These are phyloP conservation scores for Platorchestia sp. DNA, from an alignment of 1,140 invertebrate genomes.

Conservation along the genomic window DNA sequence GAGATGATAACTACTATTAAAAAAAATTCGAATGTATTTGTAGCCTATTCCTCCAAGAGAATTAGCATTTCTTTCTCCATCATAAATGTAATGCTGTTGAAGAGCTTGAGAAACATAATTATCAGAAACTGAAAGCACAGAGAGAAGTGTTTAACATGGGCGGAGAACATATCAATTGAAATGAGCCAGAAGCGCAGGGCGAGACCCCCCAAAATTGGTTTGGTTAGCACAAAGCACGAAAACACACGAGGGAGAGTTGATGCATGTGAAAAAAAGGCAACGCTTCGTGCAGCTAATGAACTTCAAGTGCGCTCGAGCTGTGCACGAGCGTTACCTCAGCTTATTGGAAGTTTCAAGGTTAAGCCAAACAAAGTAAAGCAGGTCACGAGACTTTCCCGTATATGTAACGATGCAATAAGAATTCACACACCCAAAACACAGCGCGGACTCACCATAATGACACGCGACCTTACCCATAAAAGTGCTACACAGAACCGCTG, in stretches of 20 bases:
- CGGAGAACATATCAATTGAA: neutral
- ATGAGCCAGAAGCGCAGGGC: neutral
- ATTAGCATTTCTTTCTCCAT: too few species aligned
- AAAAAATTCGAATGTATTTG: too few species aligned
- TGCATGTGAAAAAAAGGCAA: neutral
- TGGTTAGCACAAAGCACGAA: constrained; percentile 23
- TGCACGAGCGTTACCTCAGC: neutral
- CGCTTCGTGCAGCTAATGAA: neutral
- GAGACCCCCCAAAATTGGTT: neutral
- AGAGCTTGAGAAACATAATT: neutral
- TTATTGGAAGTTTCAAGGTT: constrained; percentile 26
- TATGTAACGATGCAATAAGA: neutral
- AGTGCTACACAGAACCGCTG: neutral
- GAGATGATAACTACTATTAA: too few species aligned
- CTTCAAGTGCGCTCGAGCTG: neutral
- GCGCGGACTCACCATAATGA: neutral
- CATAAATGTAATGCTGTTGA: neutral
- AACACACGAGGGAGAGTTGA: neutral
- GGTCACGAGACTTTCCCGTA: constrained; percentile 11
- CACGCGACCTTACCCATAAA: neutral
- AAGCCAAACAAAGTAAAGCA: constrained; percentile 14
- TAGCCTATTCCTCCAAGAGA: too few species aligned
- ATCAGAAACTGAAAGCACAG: neutral
- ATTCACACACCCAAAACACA: neutral
- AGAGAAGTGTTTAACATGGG: neutral